These are phyloP conservation scores for Vultur gryphus DNA, from an alignment of 2,797 vertebrate species.

Conservation along the genomic window DNA sequence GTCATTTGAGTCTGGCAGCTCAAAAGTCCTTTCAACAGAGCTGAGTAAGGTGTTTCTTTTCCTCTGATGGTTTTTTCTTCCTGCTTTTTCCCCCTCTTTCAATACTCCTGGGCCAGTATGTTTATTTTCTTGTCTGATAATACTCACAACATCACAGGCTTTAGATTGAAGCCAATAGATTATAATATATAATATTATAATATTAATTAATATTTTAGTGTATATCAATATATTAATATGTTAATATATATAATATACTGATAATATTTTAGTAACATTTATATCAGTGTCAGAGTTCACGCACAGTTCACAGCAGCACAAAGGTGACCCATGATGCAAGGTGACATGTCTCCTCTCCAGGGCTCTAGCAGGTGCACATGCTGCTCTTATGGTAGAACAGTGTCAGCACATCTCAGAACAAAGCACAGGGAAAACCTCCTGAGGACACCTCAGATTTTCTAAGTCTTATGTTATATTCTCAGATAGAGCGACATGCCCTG, in stretches of 20 bases:
- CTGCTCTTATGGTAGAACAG: not conserved
- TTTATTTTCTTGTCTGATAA: not conserved
- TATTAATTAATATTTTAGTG: not conserved
- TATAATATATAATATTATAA: not conserved
- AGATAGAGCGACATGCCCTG: not conserved
- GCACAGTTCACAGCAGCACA: not conserved
- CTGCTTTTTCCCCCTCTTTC: not conserved
- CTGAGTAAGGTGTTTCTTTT: not conserved
- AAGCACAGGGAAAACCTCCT: not conserved
- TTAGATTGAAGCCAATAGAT: not conserved
- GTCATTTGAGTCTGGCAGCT: not conserved
- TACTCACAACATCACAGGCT: not conserved
- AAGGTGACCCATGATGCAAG: not conserved
- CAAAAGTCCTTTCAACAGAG: not conserved
- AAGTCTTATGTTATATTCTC: not conserved
- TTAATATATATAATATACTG: not conserved
- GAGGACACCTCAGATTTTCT: not conserved
- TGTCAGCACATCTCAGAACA: not conserved
- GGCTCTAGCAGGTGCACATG: not conserved
- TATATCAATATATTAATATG: not conserved
- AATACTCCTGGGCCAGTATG: not conserved
- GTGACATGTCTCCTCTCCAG: not conserved
- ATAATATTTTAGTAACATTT: not conserved
- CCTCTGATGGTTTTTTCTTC: not conserved
- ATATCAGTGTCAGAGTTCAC: not conserved